Percentiles rank a stretch among this genome's conserved stretches.
Evolutionary conservation across 1,140 invertebrate species (phyloP).

Genomic region (Euschistus heros): DNA sequence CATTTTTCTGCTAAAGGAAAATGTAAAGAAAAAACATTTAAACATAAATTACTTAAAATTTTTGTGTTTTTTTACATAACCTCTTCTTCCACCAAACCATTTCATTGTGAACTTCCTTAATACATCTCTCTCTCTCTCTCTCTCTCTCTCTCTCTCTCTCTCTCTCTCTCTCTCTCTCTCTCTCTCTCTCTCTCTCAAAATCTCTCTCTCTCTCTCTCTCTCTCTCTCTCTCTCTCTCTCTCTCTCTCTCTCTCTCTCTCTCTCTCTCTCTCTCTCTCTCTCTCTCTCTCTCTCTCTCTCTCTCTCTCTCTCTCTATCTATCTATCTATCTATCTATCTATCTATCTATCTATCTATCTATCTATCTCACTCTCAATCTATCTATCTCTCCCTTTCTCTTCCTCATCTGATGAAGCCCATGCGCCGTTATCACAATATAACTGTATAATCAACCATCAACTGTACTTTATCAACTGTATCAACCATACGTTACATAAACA

Average conservation of each 20-base stretch:
- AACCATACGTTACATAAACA: too few species aligned
- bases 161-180: constrained; percentile 4
- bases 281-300: constrained; percentile 15
- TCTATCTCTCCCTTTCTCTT: constrained; percentile 11
- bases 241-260: constrained; percentile 16
- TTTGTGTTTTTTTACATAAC: too few species aligned
- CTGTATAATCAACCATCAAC: too few species aligned
- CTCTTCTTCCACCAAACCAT: too few species aligned
- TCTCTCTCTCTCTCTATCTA: constrained; percentile 15
- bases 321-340: constrained; percentile 10
- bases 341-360: constrained; percentile 7
- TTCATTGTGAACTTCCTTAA: too few species aligned
- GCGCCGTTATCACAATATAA: too few species aligned
- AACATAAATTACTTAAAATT: too few species aligned
- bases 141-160: not conserved
- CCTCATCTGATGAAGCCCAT: too few species aligned
- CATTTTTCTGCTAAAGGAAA: too few species aligned
- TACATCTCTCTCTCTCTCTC: constrained; percentile 11
- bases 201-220: constrained; percentile 1
- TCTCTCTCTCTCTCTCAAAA: constrained; percentile 7
- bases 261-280: constrained; percentile 19
- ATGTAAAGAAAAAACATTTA: too few species aligned
- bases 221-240: not conserved
- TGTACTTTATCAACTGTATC: too few species aligned
- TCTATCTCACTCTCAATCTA: constrained; percentile 8